Base-by-base conservation (phyloP, 2,888 invertebrate species). In the Microctonus aethiopoides region DNA sequence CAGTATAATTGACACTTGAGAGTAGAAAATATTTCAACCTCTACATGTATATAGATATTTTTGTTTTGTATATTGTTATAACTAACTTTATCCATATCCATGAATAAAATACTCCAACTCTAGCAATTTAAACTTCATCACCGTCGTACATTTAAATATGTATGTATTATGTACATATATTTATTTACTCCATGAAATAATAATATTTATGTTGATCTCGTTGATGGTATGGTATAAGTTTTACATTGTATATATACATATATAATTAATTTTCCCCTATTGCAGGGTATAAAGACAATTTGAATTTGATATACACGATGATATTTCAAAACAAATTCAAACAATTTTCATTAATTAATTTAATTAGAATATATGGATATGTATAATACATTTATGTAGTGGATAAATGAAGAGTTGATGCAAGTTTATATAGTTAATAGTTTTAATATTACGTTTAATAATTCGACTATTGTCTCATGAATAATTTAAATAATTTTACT, bases 1-100 rank as follows among this genome's bases (percentile, higher is more conserved):
- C 69, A 64, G 59, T 26, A 65, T 68, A 68, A 68, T 69, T 69
- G 69, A 69, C 65, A 69, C 59, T 59, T 64, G 59, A 69, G 59
- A 57, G 26, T 32, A 39, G 59, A 34, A 65, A 69, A 69, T 69
- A 34, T 69, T 65, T 26, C 20, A 63, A 34, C 22, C n/a, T 60
- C 51, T 52, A 59, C 51, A 52, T 34, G n/a, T 16, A 32, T 34
- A n/a, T 52, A 59, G 51, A 52, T 32, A 11, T n/a, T 16, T 57
- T 16, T 16, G 10, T 32, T 13, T 13, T 54, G 16, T 57, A 29
- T 54, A 54, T 54, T 54, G 20, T 59, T 59, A 16, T 34, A 32
- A 60, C 52, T 54, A 26, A 22, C 22, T 16, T 24, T 39, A 46
- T 46, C 11, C 29, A 63, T 54, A 63, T 46, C 0, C 32, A 63